Base-by-base conservation (phyloP, 2,113 vertebrate genomes). In the Glareola pratincola region DNA sequence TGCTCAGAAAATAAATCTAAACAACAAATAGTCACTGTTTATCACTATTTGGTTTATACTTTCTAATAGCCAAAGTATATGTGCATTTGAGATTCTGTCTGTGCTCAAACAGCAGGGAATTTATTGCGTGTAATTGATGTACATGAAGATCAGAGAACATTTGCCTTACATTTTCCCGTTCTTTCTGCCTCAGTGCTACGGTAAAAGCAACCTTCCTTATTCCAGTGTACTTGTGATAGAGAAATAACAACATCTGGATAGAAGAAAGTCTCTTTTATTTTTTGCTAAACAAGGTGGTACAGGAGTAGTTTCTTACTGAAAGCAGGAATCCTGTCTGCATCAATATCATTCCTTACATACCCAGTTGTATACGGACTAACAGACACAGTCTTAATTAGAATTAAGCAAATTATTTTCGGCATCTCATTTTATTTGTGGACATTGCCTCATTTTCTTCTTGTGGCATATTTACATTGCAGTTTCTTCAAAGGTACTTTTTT, bases 1-100 rank as follows among this genome's bases (percentile, higher is more conserved):
- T 97, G 96, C 97, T 97, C 73, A 74, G 96, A 96, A 97, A 97
- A 98, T 98, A 98, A 98, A 98, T 98, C 96, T 98, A 95, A 97
- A 92, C 96, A 98, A 97, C 98, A 97, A 97, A 98, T 97, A 96
- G 98, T 97, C 95, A 88, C 92, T 95, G 90, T 97, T 97, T 96
- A 96, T 97, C 97, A 97, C 96, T 97, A 96, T 97, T 98, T 96
- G 96, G 98, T 97, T 98, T 98, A 98, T 98, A 97, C 94, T 98
- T 98, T 97, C 97, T 98, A 98, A 98, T 96, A 97, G 97, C 96
- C 94, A 87, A 96, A 98, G 96, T 97, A 91, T 96, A 97, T 96
- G 94, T 97, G 96, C 94, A 96, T 98, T 97, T 97, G 97, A 98
- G 97, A 97, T 95, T 93, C 97, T 97, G 98, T 98, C 98, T 96